phyloP scores from a whole-genome alignment of 2,888 invertebrate species.

The Diarsia mendica region DNA sequence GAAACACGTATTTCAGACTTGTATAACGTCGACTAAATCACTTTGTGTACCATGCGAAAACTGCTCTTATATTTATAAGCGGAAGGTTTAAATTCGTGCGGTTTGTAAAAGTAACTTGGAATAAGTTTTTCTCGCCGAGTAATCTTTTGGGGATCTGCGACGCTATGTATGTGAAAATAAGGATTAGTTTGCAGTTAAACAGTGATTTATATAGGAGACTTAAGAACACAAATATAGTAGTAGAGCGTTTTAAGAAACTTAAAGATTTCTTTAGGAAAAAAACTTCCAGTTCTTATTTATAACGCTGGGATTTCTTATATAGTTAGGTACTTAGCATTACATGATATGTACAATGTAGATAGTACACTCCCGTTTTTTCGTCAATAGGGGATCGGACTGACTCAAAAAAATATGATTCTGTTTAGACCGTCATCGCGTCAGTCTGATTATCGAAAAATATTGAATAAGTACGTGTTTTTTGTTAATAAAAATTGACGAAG shows the following conservation, averaged over 20 bases:
- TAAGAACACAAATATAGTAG: neutral
- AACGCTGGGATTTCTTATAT: neutral
- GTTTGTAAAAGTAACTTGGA: conserved; percentile 2
- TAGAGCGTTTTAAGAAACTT: neutral
- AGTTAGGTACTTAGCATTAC: neutral
- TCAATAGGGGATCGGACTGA: neutral
- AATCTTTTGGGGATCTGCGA: conserved; percentile 49
- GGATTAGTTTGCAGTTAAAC: conserved; percentile 35
- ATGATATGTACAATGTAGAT: neutral
- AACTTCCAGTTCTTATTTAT: neutral
- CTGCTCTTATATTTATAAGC: accelerated
- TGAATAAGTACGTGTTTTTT: too few relatives aligned
- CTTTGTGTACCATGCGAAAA: neutral
- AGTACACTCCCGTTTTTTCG: neutral
- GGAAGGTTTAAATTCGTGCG: conserved; percentile 20
- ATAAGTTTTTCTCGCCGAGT: conserved; percentile 36
- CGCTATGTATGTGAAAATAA: conserved; percentile 30
- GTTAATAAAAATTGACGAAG: too few relatives aligned
- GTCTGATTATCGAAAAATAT: too few relatives aligned
- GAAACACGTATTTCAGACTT: conserved; percentile 53
- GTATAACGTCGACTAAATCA: conserved; percentile 37
- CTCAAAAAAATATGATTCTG: too few relatives aligned
- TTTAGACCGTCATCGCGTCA: too few relatives aligned
- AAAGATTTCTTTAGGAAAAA: too few relatives aligned
- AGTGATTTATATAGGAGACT: conserved; percentile 26